phyloP scores from a whole-genome alignment of 2,797 vertebrate genomes.

The Sciaenops ocellatus region DNA sequence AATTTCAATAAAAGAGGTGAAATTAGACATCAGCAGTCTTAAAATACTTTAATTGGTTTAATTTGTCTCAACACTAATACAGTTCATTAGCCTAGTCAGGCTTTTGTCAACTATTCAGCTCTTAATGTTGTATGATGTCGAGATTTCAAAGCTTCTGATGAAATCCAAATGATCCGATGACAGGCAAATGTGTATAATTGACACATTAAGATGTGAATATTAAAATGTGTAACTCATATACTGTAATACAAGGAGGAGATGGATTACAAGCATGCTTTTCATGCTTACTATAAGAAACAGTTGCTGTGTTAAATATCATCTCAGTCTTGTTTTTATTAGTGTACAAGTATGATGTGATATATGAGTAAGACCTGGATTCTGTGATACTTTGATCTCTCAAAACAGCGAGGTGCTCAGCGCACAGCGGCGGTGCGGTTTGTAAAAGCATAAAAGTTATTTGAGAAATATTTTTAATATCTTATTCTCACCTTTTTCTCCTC shows the following conservation, averaged over 20 bases:
- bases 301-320: background rate
- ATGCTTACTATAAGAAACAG: background rate
- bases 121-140: background rate
- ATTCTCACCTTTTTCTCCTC: background rate
- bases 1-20: background rate
- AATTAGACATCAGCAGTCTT: background rate
- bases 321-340: background rate
- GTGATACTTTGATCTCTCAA: background rate
- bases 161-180: background rate
- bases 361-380: background rate
- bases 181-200: constrained; percentile 15
- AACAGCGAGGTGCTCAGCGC: background rate
- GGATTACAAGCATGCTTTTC: background rate
- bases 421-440: background rate
- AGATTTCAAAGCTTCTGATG: background rate
- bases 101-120: background rate
- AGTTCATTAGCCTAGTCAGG: background rate
- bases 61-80: background rate
- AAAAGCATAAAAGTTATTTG: background rate
- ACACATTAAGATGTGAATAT: constrained; percentile 2
- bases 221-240: background rate
- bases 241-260: background rate
- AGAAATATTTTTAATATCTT: background rate
- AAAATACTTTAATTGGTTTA: background rate
- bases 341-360: background rate